Evolutionary conservation across 1,140 invertebrate genomes (phyloP), one percentile per base, ranked within the genome.

Genomic region (Macrostomum lignano): DNA sequence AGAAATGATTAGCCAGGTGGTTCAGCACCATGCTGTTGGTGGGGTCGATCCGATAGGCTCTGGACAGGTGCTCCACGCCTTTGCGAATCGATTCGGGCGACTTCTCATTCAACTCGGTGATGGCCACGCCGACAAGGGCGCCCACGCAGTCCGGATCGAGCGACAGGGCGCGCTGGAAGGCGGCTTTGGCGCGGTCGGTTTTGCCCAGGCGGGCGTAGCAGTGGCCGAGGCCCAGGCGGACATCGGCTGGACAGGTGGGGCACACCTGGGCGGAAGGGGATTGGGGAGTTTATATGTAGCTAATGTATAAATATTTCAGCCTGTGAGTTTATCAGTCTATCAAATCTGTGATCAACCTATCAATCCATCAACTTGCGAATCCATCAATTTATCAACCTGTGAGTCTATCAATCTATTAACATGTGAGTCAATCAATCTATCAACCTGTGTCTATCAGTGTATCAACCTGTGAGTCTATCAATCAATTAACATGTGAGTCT

Each of bases 1-100:
- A 98, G 59, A 98, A 98, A 62, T 98, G 91, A 58, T 98, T 94
- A 1, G 88, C 88, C 43, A 98, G 63, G 59, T 98, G 88, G 60
- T 96, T 96, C 2, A 98, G 62, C 7, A 96, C 84, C 82, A 98
- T 94, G 0, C 88, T 86, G 63, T 96, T 93, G 11, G 81, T 76
- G 0, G 78, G 72, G 60, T 98, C 91, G 44, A 88, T 82, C 1
- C 75, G 78, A 48, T 98, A 98, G 0, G 88, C 86, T 55, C 78
- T 78, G 0, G 79, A 88, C 19, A 98, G 60, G 68, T 88, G 81
- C 47, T 86, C 75, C 0, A 96, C 84, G 36, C 88, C 88, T 41
- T 69, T 68, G 46, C 76, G 69, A 41, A 94, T 88, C 3, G 74
- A 74, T 35, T 94, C 84, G 17, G 72, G 71, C 42, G 78, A 73